Evolutionary conservation across 2,113 vertebrate genomes (phyloP), one percentile per base, ranked within the genome.

Genomic region (Neoarius graeffei): DNA sequence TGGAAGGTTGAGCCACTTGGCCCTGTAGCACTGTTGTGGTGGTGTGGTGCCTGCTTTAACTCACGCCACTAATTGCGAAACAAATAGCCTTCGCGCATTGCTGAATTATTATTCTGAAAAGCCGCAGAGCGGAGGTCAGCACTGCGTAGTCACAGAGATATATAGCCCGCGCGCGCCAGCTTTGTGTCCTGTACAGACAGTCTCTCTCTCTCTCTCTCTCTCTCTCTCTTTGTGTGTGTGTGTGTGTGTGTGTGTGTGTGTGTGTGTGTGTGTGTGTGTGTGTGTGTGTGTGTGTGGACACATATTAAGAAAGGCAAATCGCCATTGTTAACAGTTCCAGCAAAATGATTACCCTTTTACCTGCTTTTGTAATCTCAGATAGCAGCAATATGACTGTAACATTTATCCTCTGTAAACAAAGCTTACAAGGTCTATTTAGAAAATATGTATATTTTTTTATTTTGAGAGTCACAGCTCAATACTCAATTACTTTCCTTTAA

Each of bases 31-130:
- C 91, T 84, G 92, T 92, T 88, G 89, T 92, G 85, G 91, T 93
- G 92, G 88, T 87, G 81, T 89, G 85, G 86, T 93, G 91, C 90
- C 91, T 89, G 91, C 85, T 91, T 91, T 89, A 85, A 90, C 90
- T 92, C 89, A 91, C 73, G 82, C 88, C 86, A 84, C 93, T 95
- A 95, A 95, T 96, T 94, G 92, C 91, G 90, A 92, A 93, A 94
- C 93, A 95, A 95, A 95, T 95, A 93, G 90, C 88, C 91, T 85
- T 85, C 87, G 84, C 89, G 82, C 86, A 91, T 85, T 88, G 92
- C 85, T 86, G 91, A 93, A 94, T 91, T 93, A 94, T 94, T 94
- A 93, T 94, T 92, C 82, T 90, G 91, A 92, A 93, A 93, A 93
- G 92, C 90, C 90, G 86, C 88, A 88, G 92, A 92, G 92, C 90